A percentile compares a stretch with the other conserved stretches of the same genome.
These are phyloP conservation scores for Sylvicapra grimmia DNA, from an alignment of 2,113 vertebrate genomes.

Conservation along the genomic window DNA sequence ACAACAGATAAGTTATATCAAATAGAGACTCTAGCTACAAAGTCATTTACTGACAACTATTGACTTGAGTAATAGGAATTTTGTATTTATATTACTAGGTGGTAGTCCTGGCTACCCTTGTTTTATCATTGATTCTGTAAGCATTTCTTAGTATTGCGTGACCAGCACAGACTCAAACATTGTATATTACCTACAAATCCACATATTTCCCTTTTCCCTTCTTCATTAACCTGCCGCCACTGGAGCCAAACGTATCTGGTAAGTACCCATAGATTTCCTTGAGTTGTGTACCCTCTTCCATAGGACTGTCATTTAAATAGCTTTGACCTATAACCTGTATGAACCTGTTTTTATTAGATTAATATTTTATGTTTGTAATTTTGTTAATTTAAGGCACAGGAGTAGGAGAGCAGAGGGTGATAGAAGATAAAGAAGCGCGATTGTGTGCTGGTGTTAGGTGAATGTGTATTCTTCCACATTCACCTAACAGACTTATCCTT, in stretches of 20 bases:
- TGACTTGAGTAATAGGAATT: background rate
- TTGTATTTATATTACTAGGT: slow-evolving; percentile 11
- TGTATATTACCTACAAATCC: slow-evolving; percentile 51
- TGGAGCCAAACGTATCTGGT: slow-evolving; percentile 66
- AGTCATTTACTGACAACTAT: slow-evolving; percentile 18
- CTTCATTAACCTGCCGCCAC: slow-evolving; percentile 56
- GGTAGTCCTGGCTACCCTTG: slow-evolving; percentile 9
- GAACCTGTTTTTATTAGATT: slow-evolving; percentile 16
- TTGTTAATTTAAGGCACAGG: background rate
- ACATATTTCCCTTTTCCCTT: slow-evolving; percentile 67
- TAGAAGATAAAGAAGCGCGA: background rate
- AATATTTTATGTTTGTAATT: background rate
- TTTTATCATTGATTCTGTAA: slow-evolving; percentile 42
- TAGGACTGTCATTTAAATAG: slow-evolving; percentile 27
- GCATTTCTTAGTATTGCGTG: slow-evolving; percentile 37
- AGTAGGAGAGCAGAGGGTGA: background rate
- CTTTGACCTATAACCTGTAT: background rate
- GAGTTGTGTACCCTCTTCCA: slow-evolving; percentile 30
- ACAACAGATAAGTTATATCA: background rate
- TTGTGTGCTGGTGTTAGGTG: background rate
- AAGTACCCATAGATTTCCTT: slow-evolving; percentile 62
- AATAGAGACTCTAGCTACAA: background rate
- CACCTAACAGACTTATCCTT: background rate
- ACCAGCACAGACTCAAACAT: slow-evolving; percentile 45
- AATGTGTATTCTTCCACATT: background rate